These are phyloP conservation scores for Ochropleura plecta DNA, from an alignment of 2,888 invertebrate genomes.

Conservation along the genomic window DNA sequence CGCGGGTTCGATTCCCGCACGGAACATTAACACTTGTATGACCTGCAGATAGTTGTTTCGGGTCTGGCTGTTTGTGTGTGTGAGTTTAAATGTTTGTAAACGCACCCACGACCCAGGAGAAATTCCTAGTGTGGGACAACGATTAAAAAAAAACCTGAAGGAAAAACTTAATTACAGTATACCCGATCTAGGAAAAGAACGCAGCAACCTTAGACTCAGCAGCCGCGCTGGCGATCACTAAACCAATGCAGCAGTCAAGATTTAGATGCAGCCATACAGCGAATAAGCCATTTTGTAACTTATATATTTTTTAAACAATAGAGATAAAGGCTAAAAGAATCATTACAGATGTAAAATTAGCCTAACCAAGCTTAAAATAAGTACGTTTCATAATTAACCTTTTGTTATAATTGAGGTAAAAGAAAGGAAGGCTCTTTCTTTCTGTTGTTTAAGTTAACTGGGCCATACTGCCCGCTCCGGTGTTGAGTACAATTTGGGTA, in stretches of 20 bases:
- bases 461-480: conserved; percentile 46
- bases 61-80: too few species aligned
- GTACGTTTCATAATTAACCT: conserved; percentile 49
- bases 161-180: too few species aligned
- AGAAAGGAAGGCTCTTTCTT: conserved; percentile 41
- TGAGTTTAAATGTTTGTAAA: too few species aligned
- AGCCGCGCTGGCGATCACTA: background rate
- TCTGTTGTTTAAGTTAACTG: conserved; percentile 51
- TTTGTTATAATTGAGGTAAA: conserved; percentile 58
- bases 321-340: conserved; percentile 8
- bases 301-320: conserved; percentile 7
- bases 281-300: background rate
- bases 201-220: too few species aligned
- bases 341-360: conserved; percentile 41
- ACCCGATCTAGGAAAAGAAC: too few species aligned
- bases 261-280: background rate
- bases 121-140: too few species aligned
- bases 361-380: conserved; percentile 40
- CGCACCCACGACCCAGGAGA: too few species aligned
- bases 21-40: too few species aligned
- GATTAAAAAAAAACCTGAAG: too few species aligned
- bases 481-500: conserved; percentile 55
- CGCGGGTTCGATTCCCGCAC: too few species aligned
- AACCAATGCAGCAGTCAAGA: background rate
- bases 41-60: too few species aligned